Evolutionary conservation across 2,888 invertebrate species (phyloP), one percentile per base, ranked within the genome.

Genomic region (Choreutis nemorana): DNA sequence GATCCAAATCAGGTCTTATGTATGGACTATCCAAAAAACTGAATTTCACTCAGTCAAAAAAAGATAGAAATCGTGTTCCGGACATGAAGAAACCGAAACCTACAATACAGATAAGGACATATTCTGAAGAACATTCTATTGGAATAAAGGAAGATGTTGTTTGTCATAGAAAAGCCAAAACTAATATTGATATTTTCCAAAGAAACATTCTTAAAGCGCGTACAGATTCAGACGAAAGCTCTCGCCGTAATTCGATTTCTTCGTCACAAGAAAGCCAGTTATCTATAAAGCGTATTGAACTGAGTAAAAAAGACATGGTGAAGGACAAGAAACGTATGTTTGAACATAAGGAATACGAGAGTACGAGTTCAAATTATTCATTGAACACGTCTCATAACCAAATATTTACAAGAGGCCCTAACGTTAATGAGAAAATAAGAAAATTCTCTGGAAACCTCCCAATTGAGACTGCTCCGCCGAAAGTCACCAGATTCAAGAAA

Each of bases 131-230:
- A 34, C 64, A 64, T 33, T 56, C 53, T 0, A 55, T 37, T 42
- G 60, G 61, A n/a, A 54, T 55, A 43, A 71, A 67, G 45, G 73
- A 72, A 11, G 67, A 73, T 50, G 62, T 60, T 0, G 49, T 79
- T 4, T 78, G 72, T 34, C 64, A 70, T 32, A 68, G 58, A 24
- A 75, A 75, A 48, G 79, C 79, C 1, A 78, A 71, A 45, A 55
- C 61, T 1, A 73, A 72, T 43, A 80, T 80, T 3, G 78, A 79
- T 36, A 63, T 78, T 63, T 80, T 80, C 31, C 79, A 80, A 57
- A 77, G 71, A 39, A 70, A 75, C 32, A 72, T 79, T 35, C 54
- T 50, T 33, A 67, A 68, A 41, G 52, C 58, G 2, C 67, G 78
- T 39, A 54, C 72, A 0, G 73, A 75, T 36, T 68, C 73, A 0